These are phyloP conservation scores for Engystomops pustulosus DNA, from an alignment of 2,113 vertebrate species.

Conservation along the genomic window DNA sequence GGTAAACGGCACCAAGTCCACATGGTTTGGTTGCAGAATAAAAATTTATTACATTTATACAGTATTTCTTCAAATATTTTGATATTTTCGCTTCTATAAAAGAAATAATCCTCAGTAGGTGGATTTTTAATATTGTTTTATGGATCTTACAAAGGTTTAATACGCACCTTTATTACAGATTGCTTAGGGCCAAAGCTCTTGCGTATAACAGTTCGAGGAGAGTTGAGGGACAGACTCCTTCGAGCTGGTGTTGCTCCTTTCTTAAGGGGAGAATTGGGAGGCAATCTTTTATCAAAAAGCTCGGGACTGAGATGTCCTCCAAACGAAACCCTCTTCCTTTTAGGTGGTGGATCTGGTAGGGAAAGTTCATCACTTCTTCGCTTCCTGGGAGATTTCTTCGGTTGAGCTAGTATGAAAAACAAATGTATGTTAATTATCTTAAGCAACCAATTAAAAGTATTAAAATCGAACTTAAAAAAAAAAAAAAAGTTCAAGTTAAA, in stretches of 20 bases:
- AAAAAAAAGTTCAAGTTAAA: no score
- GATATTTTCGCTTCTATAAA: no score
- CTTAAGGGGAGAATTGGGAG: slow-evolving; percentile 84
- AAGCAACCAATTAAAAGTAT: no score
- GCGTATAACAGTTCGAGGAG: slow-evolving; percentile 74
- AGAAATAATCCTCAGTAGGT: no score
- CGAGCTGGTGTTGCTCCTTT: slow-evolving; percentile 78
- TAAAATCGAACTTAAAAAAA: no score
- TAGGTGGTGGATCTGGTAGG: slow-evolving; percentile 61
- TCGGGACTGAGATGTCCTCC: slow-evolving; percentile 83
- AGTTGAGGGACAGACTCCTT: slow-evolving; percentile 67
- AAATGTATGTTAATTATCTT: neutral
- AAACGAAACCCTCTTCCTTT: slow-evolving; percentile 88
- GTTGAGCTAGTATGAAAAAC: slow-evolving; percentile 51
- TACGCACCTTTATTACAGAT: slow-evolving; percentile 72
- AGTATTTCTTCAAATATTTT: no score
- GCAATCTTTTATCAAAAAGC: slow-evolving; percentile 86
- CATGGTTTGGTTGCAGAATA: no score
- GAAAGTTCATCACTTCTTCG: slow-evolving; percentile 67
- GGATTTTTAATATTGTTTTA: no score
- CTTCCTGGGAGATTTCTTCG: slow-evolving; percentile 65
- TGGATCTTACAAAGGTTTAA: no score
- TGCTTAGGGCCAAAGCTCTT: slow-evolving; percentile 67
- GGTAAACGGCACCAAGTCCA: no score
- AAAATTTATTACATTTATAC: no score